A percentile compares a stretch with the other conserved stretches of the same genome.
Evolutionary conservation across 2,797 vertebrate species (phyloP).

Genomic region (Typhlichthys subterraneus): DNA sequence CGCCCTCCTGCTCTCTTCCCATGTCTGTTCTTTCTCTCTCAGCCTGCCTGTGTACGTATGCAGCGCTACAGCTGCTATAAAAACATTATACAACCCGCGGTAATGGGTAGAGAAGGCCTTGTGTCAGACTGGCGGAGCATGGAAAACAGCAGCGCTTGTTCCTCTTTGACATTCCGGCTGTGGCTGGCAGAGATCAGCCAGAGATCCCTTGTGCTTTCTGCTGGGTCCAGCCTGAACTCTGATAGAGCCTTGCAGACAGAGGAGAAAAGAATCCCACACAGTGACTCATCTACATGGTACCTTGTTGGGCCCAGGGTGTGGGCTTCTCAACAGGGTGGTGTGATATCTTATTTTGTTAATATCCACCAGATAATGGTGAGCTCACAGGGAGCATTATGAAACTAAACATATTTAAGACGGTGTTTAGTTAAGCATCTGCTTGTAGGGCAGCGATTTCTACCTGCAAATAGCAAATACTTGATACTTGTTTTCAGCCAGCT

Average conservation of each 20-base stretch:
- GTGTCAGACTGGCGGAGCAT: constrained; percentile 64
- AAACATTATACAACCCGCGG: constrained; percentile 63
- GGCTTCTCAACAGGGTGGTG: neutral
- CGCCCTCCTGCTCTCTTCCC: constrained; percentile 17
- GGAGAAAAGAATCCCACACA: constrained; percentile 32
- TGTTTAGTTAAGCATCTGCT: too few species aligned
- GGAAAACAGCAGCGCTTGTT: constrained; percentile 66
- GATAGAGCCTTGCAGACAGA: constrained; percentile 48
- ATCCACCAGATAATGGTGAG: constrained; percentile 1
- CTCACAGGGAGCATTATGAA: constrained; percentile 3
- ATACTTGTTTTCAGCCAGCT: too few species aligned
- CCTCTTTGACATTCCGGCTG: constrained; percentile 49
- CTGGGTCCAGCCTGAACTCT: constrained; percentile 46
- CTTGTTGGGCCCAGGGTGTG: constrained; percentile 7
- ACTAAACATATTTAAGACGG: neutral
- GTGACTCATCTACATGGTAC: constrained; percentile 43
- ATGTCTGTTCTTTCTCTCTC: constrained; percentile 32
- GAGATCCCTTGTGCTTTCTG: constrained; percentile 39
- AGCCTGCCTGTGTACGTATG: constrained; percentile 63
- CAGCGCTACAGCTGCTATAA: constrained; percentile 54
- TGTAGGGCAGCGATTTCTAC: constrained; percentile 1
- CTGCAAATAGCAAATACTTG: constrained; percentile 10
- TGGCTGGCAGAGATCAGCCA: constrained; percentile 45
- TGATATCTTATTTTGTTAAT: neutral
- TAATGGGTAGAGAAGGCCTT: constrained; percentile 56